Conservation (phyloP, 1,140 invertebrate genomes). For the Lucilia sericata region DNA sequence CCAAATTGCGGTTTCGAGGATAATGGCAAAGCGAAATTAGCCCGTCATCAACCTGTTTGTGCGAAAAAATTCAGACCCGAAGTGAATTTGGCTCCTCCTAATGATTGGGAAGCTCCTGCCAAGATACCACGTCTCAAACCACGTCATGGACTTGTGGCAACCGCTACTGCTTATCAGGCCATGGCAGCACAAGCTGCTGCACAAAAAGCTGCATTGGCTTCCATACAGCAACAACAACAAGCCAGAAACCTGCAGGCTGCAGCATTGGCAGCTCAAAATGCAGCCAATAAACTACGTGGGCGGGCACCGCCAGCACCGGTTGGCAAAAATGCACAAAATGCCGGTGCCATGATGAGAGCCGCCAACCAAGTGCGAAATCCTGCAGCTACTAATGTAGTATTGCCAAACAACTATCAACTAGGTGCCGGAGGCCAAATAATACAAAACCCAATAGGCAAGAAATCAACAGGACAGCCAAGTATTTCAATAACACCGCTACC, state of each 20-base stretch:
- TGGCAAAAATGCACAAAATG: conserved; percentile 49
- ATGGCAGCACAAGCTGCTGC: conserved; percentile 67
- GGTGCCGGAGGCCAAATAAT: conserved; percentile 61
- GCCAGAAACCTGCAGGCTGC: conserved; percentile 64
- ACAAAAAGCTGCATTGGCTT: conserved; percentile 64
- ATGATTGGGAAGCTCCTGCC: conserved; percentile 92
- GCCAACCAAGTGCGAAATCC: conserved; percentile 50
- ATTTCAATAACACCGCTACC: conserved; percentile 92
- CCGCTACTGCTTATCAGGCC: conserved; percentile 67
- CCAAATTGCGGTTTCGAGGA: conserved; percentile 95
- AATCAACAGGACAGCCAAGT: conserved; percentile 78
- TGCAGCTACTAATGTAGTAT: conserved; percentile 53
- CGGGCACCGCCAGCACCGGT: conserved; percentile 51
- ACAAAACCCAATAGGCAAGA: conserved; percentile 63
- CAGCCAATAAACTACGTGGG: conserved; percentile 60
- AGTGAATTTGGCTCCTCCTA: conserved; percentile 83
- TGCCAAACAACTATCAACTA: conserved; percentile 65
- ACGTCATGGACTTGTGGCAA: conserved; percentile 64
- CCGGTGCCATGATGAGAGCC: conserved; percentile 45
- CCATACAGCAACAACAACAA: conserved; percentile 64
- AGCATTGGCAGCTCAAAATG: conserved; percentile 63
- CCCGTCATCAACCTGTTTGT: conserved; percentile 89
- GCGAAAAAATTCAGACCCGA: conserved; percentile 91
- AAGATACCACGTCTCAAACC: conserved; percentile 79
- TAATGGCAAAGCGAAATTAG: conserved; percentile 93